Evolutionary conservation across 2,113 vertebrate species (phyloP).

Genomic region (Microtus pennsylvanicus): DNA sequence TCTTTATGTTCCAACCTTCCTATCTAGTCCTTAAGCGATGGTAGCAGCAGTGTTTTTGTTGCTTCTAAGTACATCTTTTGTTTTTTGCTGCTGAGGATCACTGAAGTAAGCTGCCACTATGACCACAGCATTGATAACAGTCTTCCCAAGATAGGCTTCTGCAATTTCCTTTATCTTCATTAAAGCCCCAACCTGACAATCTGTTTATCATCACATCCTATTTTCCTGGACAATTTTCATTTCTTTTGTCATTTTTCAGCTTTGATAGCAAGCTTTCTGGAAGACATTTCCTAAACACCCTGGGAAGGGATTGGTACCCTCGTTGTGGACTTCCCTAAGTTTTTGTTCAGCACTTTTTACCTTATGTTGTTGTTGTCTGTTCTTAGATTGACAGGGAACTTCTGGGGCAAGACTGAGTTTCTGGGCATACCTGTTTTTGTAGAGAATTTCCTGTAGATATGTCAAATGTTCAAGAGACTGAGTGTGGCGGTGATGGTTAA

Average conservation of each 20-base stretch:
- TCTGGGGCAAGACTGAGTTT: background rate
- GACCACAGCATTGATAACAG: background rate
- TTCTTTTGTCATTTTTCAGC: background rate
- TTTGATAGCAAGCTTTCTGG: background rate
- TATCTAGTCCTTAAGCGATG: background rate
- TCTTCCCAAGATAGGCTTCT: background rate
- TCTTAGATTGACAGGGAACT: background rate
- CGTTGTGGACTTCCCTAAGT: background rate
- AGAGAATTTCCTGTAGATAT: background rate
- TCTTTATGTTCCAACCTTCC: background rate
- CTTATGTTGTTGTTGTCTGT: background rate
- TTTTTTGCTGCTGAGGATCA: background rate
- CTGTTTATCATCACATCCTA: background rate
- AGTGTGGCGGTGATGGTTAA: background rate
- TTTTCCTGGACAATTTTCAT: background rate
- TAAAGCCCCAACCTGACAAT: background rate
- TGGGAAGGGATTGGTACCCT: background rate
- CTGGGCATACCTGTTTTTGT: background rate
- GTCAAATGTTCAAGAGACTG: background rate
- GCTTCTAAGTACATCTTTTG: background rate
- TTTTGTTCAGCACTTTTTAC: background rate
- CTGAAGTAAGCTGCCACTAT: background rate
- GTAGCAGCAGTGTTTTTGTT: background rate
- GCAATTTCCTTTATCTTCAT: background rate
- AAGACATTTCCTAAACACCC: background rate